Evolutionary conservation across 2,113 vertebrate genomes (phyloP).

Genomic region (Rhadina sibilatrix): DNA sequence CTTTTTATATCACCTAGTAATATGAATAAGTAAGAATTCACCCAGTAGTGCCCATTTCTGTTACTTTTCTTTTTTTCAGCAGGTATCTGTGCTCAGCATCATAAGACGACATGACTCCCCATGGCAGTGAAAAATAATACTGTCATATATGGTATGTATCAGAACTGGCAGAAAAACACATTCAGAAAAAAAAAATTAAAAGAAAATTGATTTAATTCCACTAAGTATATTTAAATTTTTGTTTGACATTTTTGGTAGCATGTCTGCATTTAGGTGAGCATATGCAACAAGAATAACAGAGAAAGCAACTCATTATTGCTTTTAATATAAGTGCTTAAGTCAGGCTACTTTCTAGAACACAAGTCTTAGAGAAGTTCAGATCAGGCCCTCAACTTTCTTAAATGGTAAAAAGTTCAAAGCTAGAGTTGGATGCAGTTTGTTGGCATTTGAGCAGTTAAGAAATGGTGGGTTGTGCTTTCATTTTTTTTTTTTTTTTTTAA

Average conservation of each 20-base stretch:
- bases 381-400: neutral
- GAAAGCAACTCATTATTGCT: neutral
- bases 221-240: neutral
- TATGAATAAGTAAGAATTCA: neutral
- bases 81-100: neutral
- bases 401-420: neutral
- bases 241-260: neutral
- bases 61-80: neutral
- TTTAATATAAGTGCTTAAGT: neutral
- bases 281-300: neutral
- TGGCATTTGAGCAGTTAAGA: neutral
- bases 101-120: neutral
- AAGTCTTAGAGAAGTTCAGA: neutral
- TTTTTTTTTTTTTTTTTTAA: neutral
- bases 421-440: neutral
- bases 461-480: neutral
- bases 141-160: neutral
- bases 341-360: neutral
- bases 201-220: neutral
- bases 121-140: neutral
- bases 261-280: neutral
- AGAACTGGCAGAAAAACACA: neutral
- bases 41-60: neutral
- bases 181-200: neutral
- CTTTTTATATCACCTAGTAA: neutral